Base-by-base conservation (phyloP, 2,113 vertebrate genomes). In the Hemicordylus capensis region DNA sequence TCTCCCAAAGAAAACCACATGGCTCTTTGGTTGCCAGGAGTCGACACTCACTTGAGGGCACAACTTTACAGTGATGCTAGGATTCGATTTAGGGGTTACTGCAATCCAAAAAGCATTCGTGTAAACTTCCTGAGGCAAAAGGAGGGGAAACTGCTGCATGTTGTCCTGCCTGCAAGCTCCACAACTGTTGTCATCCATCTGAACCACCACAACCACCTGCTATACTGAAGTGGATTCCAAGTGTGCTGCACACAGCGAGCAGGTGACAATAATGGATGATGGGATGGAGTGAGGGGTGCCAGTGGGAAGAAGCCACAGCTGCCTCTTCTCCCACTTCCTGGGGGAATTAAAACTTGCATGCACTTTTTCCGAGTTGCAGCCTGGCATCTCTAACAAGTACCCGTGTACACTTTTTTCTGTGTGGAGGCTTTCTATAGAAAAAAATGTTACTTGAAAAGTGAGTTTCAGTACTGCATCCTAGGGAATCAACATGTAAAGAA, bases 81-180 rank as follows among this genome's bases (percentile, higher is more conserved):
- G 76, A 70, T 22, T 76, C 0, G 0, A 63, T 0, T 3, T 61
- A 58, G 42, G 9, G 39, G 87, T 48, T 79, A 69, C 10, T 82
- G 37, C 9, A 34, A 72, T 8, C 54, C 87, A 22, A n/a, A 14
- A 42, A 61, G 26, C 19, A 6, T 42, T 8, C 66, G 28, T 24
- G 14, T 31, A 42, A 81, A 42, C 42, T 56, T 24, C 20, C 48
- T 54, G 48, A 39, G 56, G 20, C 66, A 70, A 56, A 26, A 54
- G 34, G 14, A 69, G 34, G 54, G 37, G 4, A n/a, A 46, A 11
- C 77, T 48, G 46, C 42, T 48, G 28, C 12, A 12, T 20, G 4
- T 24, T 19, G 1, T 22, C 48, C 24, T 59, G 4, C 54, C 59
- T 6, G n/a, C 31, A 14, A 2, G 24, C 28, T n/a, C 58, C 48